These are phyloP conservation scores for Actenoides lindsayi DNA, from an alignment of 2,113 vertebrate genomes.

Conservation along the genomic window DNA sequence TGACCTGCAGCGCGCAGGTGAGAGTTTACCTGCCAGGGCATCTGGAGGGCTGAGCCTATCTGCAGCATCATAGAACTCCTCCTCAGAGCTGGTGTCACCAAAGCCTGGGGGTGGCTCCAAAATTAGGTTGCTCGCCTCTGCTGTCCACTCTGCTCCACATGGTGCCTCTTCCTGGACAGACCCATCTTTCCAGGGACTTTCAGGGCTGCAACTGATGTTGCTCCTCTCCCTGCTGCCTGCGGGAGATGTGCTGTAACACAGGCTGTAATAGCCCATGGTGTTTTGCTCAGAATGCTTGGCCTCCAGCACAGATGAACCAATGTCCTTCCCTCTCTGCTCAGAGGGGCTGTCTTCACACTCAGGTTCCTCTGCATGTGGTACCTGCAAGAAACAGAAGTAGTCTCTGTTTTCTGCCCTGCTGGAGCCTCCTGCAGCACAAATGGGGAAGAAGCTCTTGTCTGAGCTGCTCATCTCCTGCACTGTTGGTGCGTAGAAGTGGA, in stretches of 20 bases:
- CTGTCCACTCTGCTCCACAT: neutral
- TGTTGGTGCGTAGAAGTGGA: constrained; percentile 76
- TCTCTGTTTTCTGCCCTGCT: constrained; percentile 57
- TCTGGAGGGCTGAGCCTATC: constrained; percentile 85
- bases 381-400: constrained; percentile 79
- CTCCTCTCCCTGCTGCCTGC: constrained; percentile 71
- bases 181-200: neutral
- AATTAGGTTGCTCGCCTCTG: constrained; percentile 28
- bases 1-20: accelerated
- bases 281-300: constrained; percentile 77
- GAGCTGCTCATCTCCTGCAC: constrained; percentile 57
- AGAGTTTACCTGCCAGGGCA: constrained; percentile 60
- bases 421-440: neutral
- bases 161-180: neutral
- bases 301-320: constrained; percentile 32
- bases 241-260: constrained; percentile 83
- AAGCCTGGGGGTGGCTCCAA: constrained; percentile 80
- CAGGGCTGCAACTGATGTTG: constrained; percentile 35
- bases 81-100: constrained; percentile 89
- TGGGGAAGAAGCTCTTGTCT: neutral
- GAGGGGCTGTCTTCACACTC: constrained; percentile 4
- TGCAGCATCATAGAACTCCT: constrained; percentile 93
- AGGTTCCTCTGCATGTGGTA: constrained; percentile 69
- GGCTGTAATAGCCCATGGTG: constrained; percentile 80
- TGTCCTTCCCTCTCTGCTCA: constrained; percentile 59